Evolutionary conservation across 2,113 vertebrate genomes (phyloP), one percentile per base, ranked within the genome.

Genomic region (Ophthalmolycus amberensis): DNA sequence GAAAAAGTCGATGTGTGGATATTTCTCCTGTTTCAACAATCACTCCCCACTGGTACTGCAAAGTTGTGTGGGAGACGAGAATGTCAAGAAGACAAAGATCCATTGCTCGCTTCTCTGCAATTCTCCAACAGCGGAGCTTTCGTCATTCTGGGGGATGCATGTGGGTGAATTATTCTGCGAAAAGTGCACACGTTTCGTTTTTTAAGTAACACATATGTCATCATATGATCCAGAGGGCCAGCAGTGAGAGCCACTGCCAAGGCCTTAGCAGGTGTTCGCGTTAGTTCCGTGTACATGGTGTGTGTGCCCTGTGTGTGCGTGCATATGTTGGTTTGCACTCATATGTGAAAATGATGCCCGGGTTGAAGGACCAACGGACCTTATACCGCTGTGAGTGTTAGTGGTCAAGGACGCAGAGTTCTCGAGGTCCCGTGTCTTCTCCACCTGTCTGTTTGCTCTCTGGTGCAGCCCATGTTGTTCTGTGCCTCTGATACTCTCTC

Each of bases 371-470:
- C 83, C 25, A 69, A 66, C 83, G 72, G 78, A 71, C 78, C 62
- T 40, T 20, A 6, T 60, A 48, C 77, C 15, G 40, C 85, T 77
- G 91, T 34, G 88, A 80, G 77, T 79, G 82, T 60, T 48, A 18
- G 79, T 46, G 85, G 79, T 85, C 75, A 88, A 89, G 88, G 87
- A 91, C 86, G 40, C 34, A 14, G 70, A 75, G 74, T 82, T 70
- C 75, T 77, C 5, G 64, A 75, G 76, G 84, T 83, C 86, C 91
- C 16, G 83, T 46, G 89, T 89, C 89, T 78, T 70, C 22, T 83
- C 93, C 92, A 89, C 92, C 91, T 94, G 93, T 86, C 77, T 12
- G 0, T 81, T 56, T 79, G 56, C 46, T 74, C 72, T 80, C 37
- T 52, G 56, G 79, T 83, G 68, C 38, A 38, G 50, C 32, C 75